Conservation (phyloP, 2,113 vertebrate species). For the Gymnobelideus leadbeateri region DNA sequence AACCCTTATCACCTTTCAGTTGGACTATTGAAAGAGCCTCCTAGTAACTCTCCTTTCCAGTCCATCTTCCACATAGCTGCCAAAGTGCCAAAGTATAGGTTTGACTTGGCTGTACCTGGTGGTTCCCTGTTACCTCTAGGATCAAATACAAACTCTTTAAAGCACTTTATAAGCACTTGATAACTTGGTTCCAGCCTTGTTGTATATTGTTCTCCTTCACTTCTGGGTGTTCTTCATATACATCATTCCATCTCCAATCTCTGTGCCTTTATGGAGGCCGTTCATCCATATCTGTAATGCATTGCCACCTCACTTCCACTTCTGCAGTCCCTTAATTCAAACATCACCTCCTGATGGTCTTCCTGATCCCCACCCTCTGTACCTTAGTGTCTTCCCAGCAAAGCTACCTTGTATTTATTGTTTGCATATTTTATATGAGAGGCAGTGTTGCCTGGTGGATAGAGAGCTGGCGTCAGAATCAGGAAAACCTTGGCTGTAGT, state of each 20-base stretch:
- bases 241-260: not conserved
- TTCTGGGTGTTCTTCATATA: not conserved
- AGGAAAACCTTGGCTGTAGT: not conserved
- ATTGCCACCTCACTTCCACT: not conserved
- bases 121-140: not conserved
- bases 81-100: not conserved
- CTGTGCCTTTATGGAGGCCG: not conserved
- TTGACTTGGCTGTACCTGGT: not conserved
- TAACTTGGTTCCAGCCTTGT: not conserved
- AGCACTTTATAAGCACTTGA: not conserved
- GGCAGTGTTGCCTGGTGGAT: not conserved
- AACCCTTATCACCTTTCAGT: not conserved
- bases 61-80: not conserved
- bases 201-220: too few relatives aligned
- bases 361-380: not conserved
- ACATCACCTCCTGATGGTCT: not conserved
- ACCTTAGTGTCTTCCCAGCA: not conserved
- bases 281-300: not conserved
- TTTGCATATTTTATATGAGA: not conserved
- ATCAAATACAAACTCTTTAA: not conserved
- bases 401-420: not conserved
- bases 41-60: not conserved
- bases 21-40: not conserved
- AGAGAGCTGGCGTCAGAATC: not conserved
- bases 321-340: not conserved